Conservation (phyloP, 2,797 vertebrate species). For the Mormyrops attenuatus region DNA sequence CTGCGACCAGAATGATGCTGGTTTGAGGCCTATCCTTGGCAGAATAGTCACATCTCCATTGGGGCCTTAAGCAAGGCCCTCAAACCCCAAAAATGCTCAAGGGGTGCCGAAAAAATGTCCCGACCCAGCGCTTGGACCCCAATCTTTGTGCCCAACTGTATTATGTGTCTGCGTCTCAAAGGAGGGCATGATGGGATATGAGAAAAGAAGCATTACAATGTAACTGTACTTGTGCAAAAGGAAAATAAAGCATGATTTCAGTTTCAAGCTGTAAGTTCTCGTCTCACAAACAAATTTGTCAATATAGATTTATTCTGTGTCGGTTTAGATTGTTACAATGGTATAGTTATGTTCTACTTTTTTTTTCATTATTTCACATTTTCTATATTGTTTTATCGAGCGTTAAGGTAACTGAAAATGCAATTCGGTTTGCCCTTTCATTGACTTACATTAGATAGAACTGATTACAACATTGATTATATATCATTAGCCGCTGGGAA, state of each 20-base stretch:
- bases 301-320: neutral
- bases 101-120: neutral
- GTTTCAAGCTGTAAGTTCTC: neutral
- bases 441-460: constrained; percentile 6
- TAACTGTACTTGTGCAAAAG: neutral
- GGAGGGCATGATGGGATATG: neutral
- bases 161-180: neutral
- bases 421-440: neutral
- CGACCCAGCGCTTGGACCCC: neutral
- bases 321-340: neutral
- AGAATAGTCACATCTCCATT: neutral
- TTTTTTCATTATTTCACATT: neutral
- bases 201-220: neutral
- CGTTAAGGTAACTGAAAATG: neutral
- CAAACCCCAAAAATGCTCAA: neutral
- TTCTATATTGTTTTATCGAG: neutral
- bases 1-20: neutral
- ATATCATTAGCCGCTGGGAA: neutral
- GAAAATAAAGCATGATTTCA: neutral
- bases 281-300: neutral
- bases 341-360: neutral
- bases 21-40: neutral
- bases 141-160: neutral
- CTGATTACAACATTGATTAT: constrained; percentile 4
- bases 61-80: neutral